Evolutionary conservation across 2,888 invertebrate species (phyloP), one percentile per base, ranked within the genome.

Genomic region (Amphipoea lucens): DNA sequence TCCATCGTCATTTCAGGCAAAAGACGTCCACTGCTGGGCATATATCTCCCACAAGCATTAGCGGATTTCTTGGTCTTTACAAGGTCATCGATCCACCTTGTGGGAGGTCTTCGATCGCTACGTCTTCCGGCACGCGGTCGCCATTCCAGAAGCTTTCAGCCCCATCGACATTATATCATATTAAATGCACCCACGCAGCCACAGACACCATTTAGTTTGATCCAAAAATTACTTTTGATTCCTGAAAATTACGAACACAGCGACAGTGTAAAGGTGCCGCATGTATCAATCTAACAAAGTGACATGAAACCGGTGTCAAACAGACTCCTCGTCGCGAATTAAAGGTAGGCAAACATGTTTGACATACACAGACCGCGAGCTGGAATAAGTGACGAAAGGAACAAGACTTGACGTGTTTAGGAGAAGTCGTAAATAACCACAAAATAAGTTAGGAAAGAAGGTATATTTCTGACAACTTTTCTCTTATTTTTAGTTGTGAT

Each of bases 341-440:
- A 80, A 74, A 67, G 77, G 45, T 20, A 67, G 20, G 67, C 62
- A 82, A 87, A 87, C 82, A 88, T 83, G 76, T 86, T 83, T 80
- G 78, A 74, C 72, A 79, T 82, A 77, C 82, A 70, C 40, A 54
- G 51, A 74, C 63, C 60, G 73, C 36, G 29, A 29, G 62, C 69
- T 60, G 11, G 40, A 68, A 60, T 51, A 80, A 83, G 84, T 83
- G 71, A 77, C 66, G 77, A 75, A 65, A 68, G 68, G 63, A 70
- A 80, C 42, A 77, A 75, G 75, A 81, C 80, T 77, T 81, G 82
- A 79, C 73, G 14, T 79, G 76, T 76, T 82, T 75, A n/a, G 42
- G 45, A 80, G 80, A n/a, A n/a, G 48, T 78, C 17, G 60, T 69
- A 48, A 75, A 65, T 57, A 60, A 63, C 66, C 54, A 57, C 23